Percentiles rank a stretch among this genome's conserved stretches.
phyloP scores from a whole-genome alignment of 2,888 invertebrate genomes.

The Electrophaes corylata region DNA sequence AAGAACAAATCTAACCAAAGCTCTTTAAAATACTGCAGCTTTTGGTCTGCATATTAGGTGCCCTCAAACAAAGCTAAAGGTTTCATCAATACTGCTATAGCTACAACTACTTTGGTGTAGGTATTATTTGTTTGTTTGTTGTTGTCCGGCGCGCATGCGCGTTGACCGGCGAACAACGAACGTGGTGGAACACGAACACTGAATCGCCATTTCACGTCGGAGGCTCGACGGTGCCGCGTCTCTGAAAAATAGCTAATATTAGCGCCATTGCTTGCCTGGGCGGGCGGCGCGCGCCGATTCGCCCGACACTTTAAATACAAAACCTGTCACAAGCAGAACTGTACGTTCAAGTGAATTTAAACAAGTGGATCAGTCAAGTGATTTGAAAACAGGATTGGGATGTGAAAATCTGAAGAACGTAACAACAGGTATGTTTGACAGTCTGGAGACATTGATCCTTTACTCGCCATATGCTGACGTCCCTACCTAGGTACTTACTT shows the following conservation, averaged over 20 bases:
- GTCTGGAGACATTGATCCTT: neutral
- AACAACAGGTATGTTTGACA: conserved; percentile 21
- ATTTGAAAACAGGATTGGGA: conserved; percentile 13
- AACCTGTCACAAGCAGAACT: conserved; percentile 44
- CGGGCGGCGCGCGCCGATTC: conserved; percentile 76
- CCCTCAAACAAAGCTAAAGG: conserved; percentile 21
- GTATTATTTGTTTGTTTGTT: conserved; percentile 65
- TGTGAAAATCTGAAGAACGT: conserved; percentile 14
- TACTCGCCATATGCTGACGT: neutral
- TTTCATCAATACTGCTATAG: conserved; percentile 64
- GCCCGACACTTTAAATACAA: conserved; percentile 51
- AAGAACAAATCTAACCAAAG: neutral
- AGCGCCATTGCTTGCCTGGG: conserved; percentile 61
- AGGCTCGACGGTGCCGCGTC: conserved; percentile 60
- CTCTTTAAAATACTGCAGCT: neutral
- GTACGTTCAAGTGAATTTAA: conserved; percentile 39
- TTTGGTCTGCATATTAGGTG: neutral
- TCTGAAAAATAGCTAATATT: conserved; percentile 64
- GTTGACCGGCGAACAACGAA: conserved; percentile 30
- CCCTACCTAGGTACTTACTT: neutral
- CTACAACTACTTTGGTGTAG: conserved; percentile 37
- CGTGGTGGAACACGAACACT: conserved; percentile 38
- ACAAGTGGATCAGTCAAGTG: conserved; percentile 15
- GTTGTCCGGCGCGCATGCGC: conserved; percentile 66
- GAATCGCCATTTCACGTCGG: conserved; percentile 50